These are phyloP conservation scores for Caenorhabditis sp. DNA, from an alignment of 2,888 invertebrate species.

Conservation along the genomic window DNA sequence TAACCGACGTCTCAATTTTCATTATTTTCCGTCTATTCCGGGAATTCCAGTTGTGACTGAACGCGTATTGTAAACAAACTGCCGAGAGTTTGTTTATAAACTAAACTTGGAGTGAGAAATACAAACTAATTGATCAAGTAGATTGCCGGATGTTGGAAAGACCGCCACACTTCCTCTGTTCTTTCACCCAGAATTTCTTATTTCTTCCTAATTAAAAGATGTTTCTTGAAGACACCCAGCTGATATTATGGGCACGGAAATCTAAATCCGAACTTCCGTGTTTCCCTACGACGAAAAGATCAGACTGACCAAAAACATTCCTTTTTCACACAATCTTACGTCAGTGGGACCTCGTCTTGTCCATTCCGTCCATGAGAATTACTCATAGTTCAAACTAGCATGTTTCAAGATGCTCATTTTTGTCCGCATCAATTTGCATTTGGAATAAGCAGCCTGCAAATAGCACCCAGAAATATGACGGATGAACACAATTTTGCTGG, in stretches of 20 bases:
- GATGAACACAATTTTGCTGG: slow-evolving; percentile 23
- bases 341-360: slow-evolving; percentile 13
- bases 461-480: slow-evolving; percentile 17
- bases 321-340: slow-evolving; percentile 26
- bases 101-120: neutral
- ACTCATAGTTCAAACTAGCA: slow-evolving; percentile 7
- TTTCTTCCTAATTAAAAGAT: slow-evolving; percentile 13
- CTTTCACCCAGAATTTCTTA: slow-evolving; percentile 16
- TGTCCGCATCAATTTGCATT: slow-evolving; percentile 30
- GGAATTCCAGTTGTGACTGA: slow-evolving; percentile 1
- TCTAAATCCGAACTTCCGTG: neutral
- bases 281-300: neutral
- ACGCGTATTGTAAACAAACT: slow-evolving; percentile 37
- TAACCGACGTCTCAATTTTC: slow-evolving; percentile 8
- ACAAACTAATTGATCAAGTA: slow-evolving; percentile 15
- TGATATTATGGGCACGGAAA: neutral
- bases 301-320: slow-evolving; percentile 4
- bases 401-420: neutral
- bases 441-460: slow-evolving; percentile 26
- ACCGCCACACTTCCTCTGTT: slow-evolving; percentile 1
- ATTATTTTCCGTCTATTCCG: slow-evolving; percentile 13
- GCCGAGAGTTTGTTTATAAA: slow-evolving; percentile 30
- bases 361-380: slow-evolving; percentile 11
- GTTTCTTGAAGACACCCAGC: neutral
- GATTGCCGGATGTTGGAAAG: slow-evolving; percentile 17